A percentile compares a stretch with the other conserved stretches of the same genome.
Conservation (phyloP, 2,888 invertebrate species). For the Melinaea marsaeus region DNA sequence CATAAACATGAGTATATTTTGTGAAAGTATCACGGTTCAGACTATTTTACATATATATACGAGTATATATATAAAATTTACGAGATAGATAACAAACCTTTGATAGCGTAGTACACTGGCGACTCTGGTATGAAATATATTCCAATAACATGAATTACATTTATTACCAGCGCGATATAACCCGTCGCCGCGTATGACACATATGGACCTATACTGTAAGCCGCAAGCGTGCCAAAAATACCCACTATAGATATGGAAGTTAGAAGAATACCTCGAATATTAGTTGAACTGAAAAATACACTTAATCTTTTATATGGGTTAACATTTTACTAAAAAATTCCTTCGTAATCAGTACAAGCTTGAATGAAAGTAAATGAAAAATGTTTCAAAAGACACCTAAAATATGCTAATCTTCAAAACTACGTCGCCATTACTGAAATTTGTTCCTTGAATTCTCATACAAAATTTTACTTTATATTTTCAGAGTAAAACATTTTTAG, state of each 20-base stretch:
- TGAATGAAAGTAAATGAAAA: too few relatives aligned
- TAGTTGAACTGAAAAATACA: conserved; percentile 42
- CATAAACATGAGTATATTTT: too few relatives aligned
- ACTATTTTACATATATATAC: too few relatives aligned
- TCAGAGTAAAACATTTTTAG: conserved; percentile 1
- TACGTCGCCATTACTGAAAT: background rate
- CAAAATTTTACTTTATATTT: conserved; percentile 7
- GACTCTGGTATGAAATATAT: conserved; percentile 47
- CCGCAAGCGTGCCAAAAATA: conserved; percentile 43
- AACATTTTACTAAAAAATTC: conserved; percentile 8
- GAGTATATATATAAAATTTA: background rate
- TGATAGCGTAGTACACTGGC: conserved; percentile 47
- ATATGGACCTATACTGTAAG: conserved; percentile 43
- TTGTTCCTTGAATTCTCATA: background rate
- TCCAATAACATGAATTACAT: conserved; percentile 41
- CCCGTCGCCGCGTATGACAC: conserved; percentile 44
- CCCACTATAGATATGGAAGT: conserved; percentile 44
- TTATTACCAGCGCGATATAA: conserved; percentile 38
- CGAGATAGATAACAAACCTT: conserved; percentile 34
- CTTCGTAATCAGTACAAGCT: too few relatives aligned
- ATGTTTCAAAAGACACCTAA: background rate
- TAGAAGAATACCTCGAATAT: conserved; percentile 46
- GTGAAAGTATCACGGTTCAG: too few relatives aligned
- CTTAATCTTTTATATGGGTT: background rate
- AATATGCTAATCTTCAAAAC: background rate